Conservation (phyloP, 2,888 invertebrate species). For the Cyclophora punctaria region DNA sequence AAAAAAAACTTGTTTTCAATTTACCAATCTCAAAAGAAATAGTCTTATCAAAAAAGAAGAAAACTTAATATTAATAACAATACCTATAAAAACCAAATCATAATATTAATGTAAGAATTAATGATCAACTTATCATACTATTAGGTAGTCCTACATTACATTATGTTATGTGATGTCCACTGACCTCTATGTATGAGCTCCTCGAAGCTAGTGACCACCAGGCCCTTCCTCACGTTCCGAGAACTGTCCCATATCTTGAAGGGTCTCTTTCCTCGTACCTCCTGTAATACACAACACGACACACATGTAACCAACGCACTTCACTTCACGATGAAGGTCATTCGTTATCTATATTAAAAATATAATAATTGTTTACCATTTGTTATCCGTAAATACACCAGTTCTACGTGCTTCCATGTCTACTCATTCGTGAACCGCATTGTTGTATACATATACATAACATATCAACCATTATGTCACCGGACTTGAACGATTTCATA, state of each 20-base stretch:
- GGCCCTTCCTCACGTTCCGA: conserved; percentile 93
- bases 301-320: neutral
- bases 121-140: too few relatives aligned
- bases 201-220: conserved; percentile 93
- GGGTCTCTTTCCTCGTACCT: conserved; percentile 96
- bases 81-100: too few relatives aligned
- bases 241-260: conserved; percentile 98
- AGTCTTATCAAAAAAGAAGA: too few relatives aligned
- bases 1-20: too few relatives aligned
- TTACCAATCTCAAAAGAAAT: too few relatives aligned
- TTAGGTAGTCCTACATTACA: too few relatives aligned
- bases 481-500: conserved; percentile 12
- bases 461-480: conserved; percentile 14
- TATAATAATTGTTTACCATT: conserved; percentile 16
- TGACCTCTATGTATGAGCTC: conserved; percentile 88
- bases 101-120: too few relatives aligned
- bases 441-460: conserved; percentile 10
- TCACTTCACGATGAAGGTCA: too few relatives aligned
- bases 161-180: too few relatives aligned
- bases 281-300: conserved; percentile 74
- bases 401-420: conserved; percentile 20
- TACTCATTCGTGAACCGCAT: conserved; percentile 14
- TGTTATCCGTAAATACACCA: conserved; percentile 19
- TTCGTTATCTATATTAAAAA: neutral
- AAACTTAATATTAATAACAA: too few relatives aligned